These are phyloP conservation scores for Sander vitreus DNA, from an alignment of 2,113 vertebrate species.

Conservation along the genomic window DNA sequence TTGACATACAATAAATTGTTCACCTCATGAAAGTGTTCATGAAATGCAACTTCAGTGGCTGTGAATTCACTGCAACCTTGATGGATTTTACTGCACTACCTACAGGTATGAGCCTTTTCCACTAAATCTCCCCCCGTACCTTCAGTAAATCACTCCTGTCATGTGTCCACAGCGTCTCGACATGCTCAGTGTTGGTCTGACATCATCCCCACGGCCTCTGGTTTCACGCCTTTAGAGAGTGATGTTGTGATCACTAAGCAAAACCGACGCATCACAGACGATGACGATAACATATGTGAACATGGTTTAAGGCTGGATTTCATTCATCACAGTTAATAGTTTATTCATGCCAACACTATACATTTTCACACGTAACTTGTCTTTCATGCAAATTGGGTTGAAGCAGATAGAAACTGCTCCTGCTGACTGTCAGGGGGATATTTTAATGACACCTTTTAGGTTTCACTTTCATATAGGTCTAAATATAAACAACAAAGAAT, in stretches of 20 bases:
- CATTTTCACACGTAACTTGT: background rate
- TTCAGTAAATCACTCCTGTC: constrained; percentile 47
- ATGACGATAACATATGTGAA: constrained; percentile 42
- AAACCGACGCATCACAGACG: constrained; percentile 21
- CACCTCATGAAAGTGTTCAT: background rate
- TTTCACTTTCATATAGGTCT: background rate
- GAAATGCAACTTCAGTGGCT: constrained; percentile 29
- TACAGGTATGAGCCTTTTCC: constrained; percentile 25
- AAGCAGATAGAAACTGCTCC: background rate
- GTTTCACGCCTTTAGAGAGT: constrained; percentile 46
- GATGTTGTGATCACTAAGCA: constrained; percentile 14
- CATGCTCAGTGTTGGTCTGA: constrained; percentile 26
- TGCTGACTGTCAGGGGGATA: background rate
- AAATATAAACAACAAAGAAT: background rate
- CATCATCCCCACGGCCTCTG: constrained; percentile 38
- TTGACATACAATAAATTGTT: constrained; percentile 16
- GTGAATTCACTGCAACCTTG: constrained; percentile 18
- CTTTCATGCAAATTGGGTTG: background rate
- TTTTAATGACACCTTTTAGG: background rate
- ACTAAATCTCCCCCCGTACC: constrained; percentile 18
- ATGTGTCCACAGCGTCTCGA: constrained; percentile 11
- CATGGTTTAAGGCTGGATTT: background rate
- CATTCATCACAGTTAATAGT: background rate
- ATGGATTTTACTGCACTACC: constrained; percentile 23
- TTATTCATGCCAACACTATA: background rate